phyloP scores from a whole-genome alignment of 2,113 vertebrate species.

The Amphiprion percula region DNA sequence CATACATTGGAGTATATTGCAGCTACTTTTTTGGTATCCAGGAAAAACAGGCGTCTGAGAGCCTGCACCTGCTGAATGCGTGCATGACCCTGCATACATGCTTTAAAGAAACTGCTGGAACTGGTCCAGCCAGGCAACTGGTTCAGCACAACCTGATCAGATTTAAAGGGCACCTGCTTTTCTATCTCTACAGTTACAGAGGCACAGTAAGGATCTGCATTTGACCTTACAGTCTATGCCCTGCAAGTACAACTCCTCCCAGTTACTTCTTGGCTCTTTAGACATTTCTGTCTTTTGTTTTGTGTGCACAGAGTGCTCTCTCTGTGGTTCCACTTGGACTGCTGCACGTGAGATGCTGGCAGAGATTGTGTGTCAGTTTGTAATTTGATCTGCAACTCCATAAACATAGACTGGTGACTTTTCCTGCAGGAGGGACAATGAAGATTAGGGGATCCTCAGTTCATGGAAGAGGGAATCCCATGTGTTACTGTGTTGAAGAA shows the following conservation, averaged over 20 bases:
- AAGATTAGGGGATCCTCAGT: neutral
- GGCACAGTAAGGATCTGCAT: neutral
- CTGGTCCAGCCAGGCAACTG: conserved; percentile 23
- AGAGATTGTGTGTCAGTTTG: conserved; percentile 23
- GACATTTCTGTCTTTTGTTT: neutral
- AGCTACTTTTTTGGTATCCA: conserved; percentile 25
- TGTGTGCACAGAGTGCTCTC: conserved; percentile 17
- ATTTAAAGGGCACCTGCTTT: conserved; percentile 27
- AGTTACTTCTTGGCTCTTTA: conserved; percentile 21
- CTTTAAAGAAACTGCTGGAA: conserved; percentile 29
- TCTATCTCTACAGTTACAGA: neutral
- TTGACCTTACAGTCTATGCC: neutral
- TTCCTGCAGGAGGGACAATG: conserved; percentile 16
- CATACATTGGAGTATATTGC: neutral
- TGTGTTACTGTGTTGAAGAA: neutral
- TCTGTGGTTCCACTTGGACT: conserved; percentile 19
- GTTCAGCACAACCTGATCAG: conserved; percentile 13
- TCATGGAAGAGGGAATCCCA: neutral
- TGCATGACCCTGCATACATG: conserved; percentile 14
- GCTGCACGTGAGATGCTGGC: conserved; percentile 17
- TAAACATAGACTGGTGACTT: conserved; percentile 18
- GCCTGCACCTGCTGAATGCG: conserved; percentile 5
- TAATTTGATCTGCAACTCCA: conserved; percentile 31
- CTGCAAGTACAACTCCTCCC: neutral
- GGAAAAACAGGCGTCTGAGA: conserved; percentile 6